phyloP scores from a whole-genome alignment of 2,113 vertebrate species.

The Acrocephalus arundinaceus region DNA sequence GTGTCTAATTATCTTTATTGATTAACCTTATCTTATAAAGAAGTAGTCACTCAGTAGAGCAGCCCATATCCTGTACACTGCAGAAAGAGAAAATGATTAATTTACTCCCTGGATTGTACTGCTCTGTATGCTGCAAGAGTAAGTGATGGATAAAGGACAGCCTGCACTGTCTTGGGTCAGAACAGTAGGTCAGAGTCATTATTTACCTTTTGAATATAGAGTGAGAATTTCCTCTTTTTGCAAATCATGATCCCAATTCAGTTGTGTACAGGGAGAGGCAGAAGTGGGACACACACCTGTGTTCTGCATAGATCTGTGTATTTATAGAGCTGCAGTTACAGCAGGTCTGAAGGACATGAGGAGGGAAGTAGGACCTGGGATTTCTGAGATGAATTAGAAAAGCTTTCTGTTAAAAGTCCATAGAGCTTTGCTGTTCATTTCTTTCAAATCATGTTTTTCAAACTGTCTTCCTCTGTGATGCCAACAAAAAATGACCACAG shows the following conservation, averaged over 20 bases:
- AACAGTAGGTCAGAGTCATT: conserved; percentile 46
- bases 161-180: conserved; percentile 25
- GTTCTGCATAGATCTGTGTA: not conserved
- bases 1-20: conserved; percentile 61
- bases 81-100: conserved; percentile 52
- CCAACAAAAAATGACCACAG: not conserved
- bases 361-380: not conserved
- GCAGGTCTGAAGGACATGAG: not conserved
- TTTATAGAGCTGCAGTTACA: not conserved
- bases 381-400: not conserved
- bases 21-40: conserved; percentile 62
- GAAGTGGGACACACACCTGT: not conserved
- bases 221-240: not conserved
- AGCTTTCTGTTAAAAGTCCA: not conserved
- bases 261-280: not conserved
- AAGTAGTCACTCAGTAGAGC: conserved; percentile 15
- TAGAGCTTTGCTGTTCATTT: not conserved
- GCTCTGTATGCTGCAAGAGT: not conserved
- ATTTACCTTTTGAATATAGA: conserved; percentile 36
- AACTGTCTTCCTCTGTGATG: not conserved
- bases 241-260: not conserved
- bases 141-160: conserved; percentile 37
- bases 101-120: conserved; percentile 19
- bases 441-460: not conserved
- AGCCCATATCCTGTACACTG: conserved; percentile 34